phyloP scores from a whole-genome alignment of 2,888 invertebrate species.

The Exocentrus adspersus region DNA sequence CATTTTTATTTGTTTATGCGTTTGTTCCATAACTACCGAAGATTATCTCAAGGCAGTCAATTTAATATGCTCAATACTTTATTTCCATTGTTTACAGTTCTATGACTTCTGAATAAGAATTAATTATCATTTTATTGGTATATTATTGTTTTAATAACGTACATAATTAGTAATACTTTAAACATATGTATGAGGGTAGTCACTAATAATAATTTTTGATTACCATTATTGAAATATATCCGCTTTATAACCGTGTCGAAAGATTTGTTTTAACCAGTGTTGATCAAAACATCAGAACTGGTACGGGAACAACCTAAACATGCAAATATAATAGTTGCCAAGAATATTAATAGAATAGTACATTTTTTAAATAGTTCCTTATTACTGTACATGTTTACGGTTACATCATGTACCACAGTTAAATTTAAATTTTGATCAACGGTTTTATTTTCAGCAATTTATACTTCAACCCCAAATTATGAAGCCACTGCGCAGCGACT shows the following conservation, averaged over 20 bases:
- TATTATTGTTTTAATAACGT: background rate
- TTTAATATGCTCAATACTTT: background rate
- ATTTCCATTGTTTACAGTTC: background rate
- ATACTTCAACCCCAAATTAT: too few species aligned
- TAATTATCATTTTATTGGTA: background rate
- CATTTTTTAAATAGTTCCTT: background rate
- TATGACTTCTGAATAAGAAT: conserved; percentile 1
- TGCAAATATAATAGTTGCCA: background rate
- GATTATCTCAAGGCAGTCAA: background rate
- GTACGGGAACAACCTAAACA: background rate
- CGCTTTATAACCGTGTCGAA: background rate
- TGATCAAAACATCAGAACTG: background rate
- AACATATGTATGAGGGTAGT: background rate
- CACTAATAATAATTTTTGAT: background rate
- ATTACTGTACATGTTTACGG: background rate
- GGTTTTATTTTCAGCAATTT: too few species aligned
- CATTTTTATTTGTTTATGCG: background rate
- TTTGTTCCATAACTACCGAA: background rate
- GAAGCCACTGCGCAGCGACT: too few species aligned
- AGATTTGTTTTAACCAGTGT: background rate
- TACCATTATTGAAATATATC: background rate
- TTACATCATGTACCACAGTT: background rate
- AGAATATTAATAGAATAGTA: background rate
- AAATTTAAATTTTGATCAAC: background rate
- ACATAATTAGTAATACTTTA: background rate